Base-by-base conservation (phyloP, 37 sponge, comb jelly and placozoan species). In the Halisarca cf. caerulea region DNA sequence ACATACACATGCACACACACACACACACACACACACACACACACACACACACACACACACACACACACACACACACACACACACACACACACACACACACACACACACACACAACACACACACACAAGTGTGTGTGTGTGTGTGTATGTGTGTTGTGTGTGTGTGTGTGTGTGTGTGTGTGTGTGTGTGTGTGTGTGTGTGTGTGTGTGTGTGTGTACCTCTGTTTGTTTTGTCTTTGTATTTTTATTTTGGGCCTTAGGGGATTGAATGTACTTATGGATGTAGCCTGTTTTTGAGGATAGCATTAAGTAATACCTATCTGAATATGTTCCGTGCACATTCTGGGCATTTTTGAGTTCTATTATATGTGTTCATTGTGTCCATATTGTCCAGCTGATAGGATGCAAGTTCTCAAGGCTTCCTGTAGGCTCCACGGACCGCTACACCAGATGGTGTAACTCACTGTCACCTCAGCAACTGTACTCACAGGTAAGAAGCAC, bases 381-480 rank as follows among this genome's bases (percentile, higher is more conserved):
- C 59, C 3, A 35, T 74, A 7, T 43, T 30, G 15, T 73, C 0
- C 66, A 95, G 95, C 44, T 95, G 27, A 80, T 92, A 40, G 95
- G 95, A 0, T 80, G 90, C 62, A 5, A 80, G n/a, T 95, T 95
- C 51, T 66, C 55, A 0, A 54, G 95, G 27, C 15, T 43, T 2
- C 95, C 95, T 66, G 45, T 41, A 23, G 85, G 57, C 34, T 95
- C 95, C n/a, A 95, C 95, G 18, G 83, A 82, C 4, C 83, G 95
- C 38, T 95, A 95, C 86, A 92, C 92, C 21, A 59, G 86, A 27
- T 95, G 95, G 95, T 77, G 72, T 59, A 90, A 89, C 78, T 79
- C 83, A 0, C 85, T 95, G 2, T 44, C 88, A 37, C 74, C 15
- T 2, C 18, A 74, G 24, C 95, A 95, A 55, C 90, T 95, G 17